Percentiles rank a stretch among this genome's conserved stretches.
phyloP scores from a whole-genome alignment of 1,140 invertebrate genomes.

The Euura lappo region DNA sequence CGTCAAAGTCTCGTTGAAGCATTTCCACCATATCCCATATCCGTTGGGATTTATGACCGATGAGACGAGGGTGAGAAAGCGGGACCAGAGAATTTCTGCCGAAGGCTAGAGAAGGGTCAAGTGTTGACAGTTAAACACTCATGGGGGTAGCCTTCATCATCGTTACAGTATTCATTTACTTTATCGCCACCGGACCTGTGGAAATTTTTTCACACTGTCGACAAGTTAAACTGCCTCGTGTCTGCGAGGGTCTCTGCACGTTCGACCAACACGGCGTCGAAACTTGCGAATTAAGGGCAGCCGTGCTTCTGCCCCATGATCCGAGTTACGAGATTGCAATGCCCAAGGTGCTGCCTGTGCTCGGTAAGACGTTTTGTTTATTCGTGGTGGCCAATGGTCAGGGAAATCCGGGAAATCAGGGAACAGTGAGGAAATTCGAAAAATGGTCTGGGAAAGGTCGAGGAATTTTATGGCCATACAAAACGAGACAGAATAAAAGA shows the following conservation, averaged over 20 bases:
- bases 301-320: constrained; percentile 44
- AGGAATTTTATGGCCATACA: no score
- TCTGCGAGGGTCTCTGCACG: constrained; percentile 45
- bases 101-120: not conserved
- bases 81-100: no score
- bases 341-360: constrained; percentile 46
- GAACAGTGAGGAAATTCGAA: no score
- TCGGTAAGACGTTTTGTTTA: constrained; percentile 37
- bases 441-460: no score
- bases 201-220: constrained; percentile 36
- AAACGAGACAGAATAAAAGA: no score
- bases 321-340: constrained; percentile 46
- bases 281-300: constrained; percentile 46
- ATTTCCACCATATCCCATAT: no score
- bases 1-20: no score
- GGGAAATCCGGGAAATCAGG: no score
- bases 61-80: no score
- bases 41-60: no score
- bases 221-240: constrained; percentile 38
- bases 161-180: not conserved
- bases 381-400: not conserved
- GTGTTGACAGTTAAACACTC: not conserved
- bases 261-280: constrained; percentile 21
- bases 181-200: constrained; percentile 23
- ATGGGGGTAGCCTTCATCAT: not conserved